Percentiles rank a stretch among this genome's conserved stretches.
phyloP scores from a whole-genome alignment of 2,888 invertebrate species.

The Coronaproctus castanopsis region DNA sequence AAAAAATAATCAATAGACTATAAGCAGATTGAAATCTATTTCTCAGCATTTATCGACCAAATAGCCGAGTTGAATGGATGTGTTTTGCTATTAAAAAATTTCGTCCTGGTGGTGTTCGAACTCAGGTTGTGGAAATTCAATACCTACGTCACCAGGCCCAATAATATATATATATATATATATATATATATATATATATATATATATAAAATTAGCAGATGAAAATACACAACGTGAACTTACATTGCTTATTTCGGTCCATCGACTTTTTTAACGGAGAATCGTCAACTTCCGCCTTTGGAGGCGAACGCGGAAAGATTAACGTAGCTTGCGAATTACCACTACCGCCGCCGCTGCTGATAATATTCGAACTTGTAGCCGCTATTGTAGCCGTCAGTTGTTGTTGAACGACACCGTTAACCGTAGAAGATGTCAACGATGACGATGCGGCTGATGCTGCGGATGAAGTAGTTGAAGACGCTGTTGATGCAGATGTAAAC shows the following conservation, averaged over 20 bases:
- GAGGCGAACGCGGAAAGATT: constrained; percentile 44
- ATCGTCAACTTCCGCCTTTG: constrained; percentile 82
- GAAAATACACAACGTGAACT: too few species aligned
- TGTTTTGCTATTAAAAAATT: too few species aligned
- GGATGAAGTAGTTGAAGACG: constrained; percentile 14
- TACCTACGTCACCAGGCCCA: too few species aligned
- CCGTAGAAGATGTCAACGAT: constrained; percentile 19
- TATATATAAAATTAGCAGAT: too few species aligned
- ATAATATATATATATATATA: too few species aligned
- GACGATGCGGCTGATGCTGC: constrained; percentile 18
- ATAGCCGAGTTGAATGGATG: too few species aligned
- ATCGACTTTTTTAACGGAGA: constrained; percentile 79
- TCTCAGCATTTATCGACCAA: too few species aligned
- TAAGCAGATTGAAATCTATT: too few species aligned
- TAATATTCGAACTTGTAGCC: neutral
- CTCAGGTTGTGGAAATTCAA: too few species aligned
- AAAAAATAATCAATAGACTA: too few species aligned
- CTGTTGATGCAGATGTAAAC: constrained; percentile 20
- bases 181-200: too few species aligned
- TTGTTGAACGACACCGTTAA: constrained; percentile 7
- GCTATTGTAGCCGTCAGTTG: constrained; percentile 4
- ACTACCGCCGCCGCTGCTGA: constrained; percentile 18
- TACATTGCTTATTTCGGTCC: constrained; percentile 96
- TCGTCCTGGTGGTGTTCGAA: too few species aligned
- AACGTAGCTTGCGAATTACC: constrained; percentile 8